These are phyloP conservation scores for Anastrepha obliqua DNA, from an alignment of 1,140 invertebrate genomes.

Conservation along the genomic window DNA sequence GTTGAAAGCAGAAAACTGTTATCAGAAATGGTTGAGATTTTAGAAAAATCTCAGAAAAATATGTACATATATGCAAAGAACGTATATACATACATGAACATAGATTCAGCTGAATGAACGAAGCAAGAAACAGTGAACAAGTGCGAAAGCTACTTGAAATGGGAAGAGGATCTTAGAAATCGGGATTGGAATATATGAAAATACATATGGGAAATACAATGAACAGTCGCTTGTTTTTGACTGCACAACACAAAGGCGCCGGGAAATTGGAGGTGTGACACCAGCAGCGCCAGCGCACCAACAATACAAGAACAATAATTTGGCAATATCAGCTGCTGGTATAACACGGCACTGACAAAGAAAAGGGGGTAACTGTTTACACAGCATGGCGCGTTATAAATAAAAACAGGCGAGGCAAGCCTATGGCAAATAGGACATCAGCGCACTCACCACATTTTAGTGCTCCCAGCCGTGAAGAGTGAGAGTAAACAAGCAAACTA, in stretches of 20 bases:
- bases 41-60: not conserved
- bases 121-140: not conserved
- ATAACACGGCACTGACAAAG: not conserved
- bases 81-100: no score
- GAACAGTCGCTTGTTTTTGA: not conserved
- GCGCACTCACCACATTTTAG: not conserved
- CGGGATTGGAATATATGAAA: not conserved
- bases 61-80: not conserved
- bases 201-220: not conserved
- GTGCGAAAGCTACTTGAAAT: not conserved
- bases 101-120: not conserved
- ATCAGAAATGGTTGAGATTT: not conserved
- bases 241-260: not conserved
- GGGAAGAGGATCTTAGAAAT: slow-evolving; percentile 8
- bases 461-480: not conserved
- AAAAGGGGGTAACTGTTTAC: slow-evolving; percentile 39
- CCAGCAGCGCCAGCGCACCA: not conserved
- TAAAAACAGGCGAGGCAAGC: not conserved
- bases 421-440: slow-evolving; percentile 37
- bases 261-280: not conserved
- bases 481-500: not conserved
- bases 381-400: slow-evolving; percentile 42
- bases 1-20: no score
- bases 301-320: not conserved
- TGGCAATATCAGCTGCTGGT: not conserved